Conservation (phyloP, 2,888 invertebrate species). For the Drosophila dives region DNA sequence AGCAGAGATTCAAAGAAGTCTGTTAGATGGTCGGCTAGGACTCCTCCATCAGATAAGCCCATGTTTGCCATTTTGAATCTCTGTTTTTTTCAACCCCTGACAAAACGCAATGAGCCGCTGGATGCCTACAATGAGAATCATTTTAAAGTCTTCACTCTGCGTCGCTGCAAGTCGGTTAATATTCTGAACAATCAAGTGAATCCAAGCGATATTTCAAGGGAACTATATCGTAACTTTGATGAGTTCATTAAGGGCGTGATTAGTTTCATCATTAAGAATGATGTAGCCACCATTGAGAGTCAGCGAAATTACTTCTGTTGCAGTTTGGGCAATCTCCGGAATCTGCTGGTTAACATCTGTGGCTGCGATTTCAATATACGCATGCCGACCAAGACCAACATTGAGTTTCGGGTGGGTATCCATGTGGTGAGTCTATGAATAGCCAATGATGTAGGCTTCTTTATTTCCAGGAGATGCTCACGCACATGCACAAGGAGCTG, state of each 20-base stretch:
- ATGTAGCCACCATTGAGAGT: constrained; percentile 39
- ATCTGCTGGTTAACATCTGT: constrained; percentile 68
- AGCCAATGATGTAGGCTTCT: background rate
- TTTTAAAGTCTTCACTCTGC: constrained; percentile 32
- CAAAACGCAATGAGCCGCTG: constrained; percentile 33
- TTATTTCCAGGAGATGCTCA: constrained; percentile 59
- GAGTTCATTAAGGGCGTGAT: constrained; percentile 55
- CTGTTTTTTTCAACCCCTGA: constrained; percentile 59
- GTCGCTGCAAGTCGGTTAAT: constrained; percentile 33
- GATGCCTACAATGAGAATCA: constrained; percentile 53
- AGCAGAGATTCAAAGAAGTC: background rate
- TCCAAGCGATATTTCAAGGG: constrained; percentile 24
- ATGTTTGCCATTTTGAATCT: constrained; percentile 65
- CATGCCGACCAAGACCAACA: constrained; percentile 72
- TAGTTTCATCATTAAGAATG: constrained; percentile 37
- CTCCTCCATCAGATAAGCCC: background rate
- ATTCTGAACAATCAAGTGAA: background rate
- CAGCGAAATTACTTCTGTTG: constrained; percentile 66
- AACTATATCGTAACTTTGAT: constrained; percentile 61
- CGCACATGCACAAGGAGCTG: constrained; percentile 65
- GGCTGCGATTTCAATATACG: constrained; percentile 73
- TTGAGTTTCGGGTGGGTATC: constrained; percentile 68
- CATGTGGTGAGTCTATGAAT: background rate
- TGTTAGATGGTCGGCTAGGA: fast-evolving
- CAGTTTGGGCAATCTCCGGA: constrained; percentile 66